Evolutionary conservation across 2,113 vertebrate genomes (phyloP).

Genomic region (Psittacus erithacus): DNA sequence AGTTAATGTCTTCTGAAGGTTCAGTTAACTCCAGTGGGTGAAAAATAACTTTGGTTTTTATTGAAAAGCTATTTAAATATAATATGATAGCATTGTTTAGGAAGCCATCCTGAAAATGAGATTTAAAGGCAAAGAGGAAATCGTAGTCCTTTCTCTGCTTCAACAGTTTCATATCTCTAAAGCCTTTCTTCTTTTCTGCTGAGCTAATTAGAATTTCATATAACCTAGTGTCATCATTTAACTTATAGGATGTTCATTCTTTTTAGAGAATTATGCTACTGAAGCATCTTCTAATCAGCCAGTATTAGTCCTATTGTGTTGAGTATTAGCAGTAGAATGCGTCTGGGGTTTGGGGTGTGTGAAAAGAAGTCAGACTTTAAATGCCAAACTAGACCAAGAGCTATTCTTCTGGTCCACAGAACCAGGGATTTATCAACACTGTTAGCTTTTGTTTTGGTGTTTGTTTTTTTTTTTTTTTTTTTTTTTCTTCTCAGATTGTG

Average conservation of each 20-base stretch:
- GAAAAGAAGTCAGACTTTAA: slow-evolving; percentile 71
- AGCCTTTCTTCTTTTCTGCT: slow-evolving; percentile 75
- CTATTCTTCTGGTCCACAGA: slow-evolving; percentile 64
- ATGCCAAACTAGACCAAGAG: slow-evolving; percentile 78
- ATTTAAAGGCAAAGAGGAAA: slow-evolving; percentile 6
- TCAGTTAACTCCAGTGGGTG: not conserved
- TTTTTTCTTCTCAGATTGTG: not conserved
- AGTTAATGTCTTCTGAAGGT: not conserved
- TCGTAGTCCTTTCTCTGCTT: not conserved
- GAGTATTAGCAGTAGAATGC: slow-evolving; percentile 84
- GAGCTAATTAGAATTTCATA: slow-evolving; percentile 80
- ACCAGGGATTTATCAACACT: slow-evolving; percentile 51
- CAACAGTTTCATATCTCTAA: slow-evolving; percentile 62
- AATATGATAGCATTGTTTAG: not conserved
- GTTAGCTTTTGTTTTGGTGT: not conserved
- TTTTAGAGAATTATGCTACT: slow-evolving; percentile 77
- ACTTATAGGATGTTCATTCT: slow-evolving; percentile 51
- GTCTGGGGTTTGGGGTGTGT: slow-evolving; percentile 72
- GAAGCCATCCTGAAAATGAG: not conserved
- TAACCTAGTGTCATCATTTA: slow-evolving; percentile 68
- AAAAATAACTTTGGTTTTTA: not conserved
- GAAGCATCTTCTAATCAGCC: slow-evolving; percentile 82
- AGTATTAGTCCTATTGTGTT: slow-evolving; percentile 82
- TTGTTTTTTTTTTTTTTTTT: not conserved
- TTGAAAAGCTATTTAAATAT: not conserved